Conservation (phyloP, 1,140 invertebrate genomes). For the Lepidostoma basale region DNA sequence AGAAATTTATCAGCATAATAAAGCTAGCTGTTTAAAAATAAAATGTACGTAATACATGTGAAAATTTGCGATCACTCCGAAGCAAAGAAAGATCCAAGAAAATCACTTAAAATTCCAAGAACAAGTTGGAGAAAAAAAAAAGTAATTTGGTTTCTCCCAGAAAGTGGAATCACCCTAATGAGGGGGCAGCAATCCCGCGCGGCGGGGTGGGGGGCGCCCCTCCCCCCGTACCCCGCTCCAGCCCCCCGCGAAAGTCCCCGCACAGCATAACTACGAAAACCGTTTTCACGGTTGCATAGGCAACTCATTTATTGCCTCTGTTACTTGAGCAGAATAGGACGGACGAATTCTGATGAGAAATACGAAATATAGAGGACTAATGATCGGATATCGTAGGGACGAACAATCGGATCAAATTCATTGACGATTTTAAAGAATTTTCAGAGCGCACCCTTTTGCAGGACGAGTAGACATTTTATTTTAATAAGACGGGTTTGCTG, state of each 20-base stretch:
- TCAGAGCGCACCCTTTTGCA: background rate
- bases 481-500: slow-evolving; percentile 12
- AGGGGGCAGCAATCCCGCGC: background rate
- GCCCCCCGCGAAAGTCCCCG: background rate
- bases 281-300: slow-evolving; percentile 46
- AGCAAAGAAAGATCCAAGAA: no score
- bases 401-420: slow-evolving; percentile 23
- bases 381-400: slow-evolving; percentile 28
- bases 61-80: no score
- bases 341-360: slow-evolving; percentile 38
- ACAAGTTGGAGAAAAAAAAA: no score
- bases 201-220: background rate
- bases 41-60: no score
- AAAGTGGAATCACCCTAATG: slow-evolving; percentile 14
- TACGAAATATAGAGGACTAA: slow-evolving; percentile 38
- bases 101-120: no score
- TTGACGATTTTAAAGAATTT: slow-evolving; percentile 17
- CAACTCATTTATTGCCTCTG: slow-evolving; percentile 45
- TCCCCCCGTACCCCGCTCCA: background rate
- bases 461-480: background rate
- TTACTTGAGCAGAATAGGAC: slow-evolving; percentile 8
- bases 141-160: background rate
- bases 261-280: slow-evolving; percentile 42
- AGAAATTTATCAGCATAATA: no score
- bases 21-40: no score